A percentile compares a stretch with the other conserved stretches of the same genome.
These are phyloP conservation scores for Aegotheles bennettii DNA, from an alignment of 2,113 vertebrate species.

Conservation along the genomic window DNA sequence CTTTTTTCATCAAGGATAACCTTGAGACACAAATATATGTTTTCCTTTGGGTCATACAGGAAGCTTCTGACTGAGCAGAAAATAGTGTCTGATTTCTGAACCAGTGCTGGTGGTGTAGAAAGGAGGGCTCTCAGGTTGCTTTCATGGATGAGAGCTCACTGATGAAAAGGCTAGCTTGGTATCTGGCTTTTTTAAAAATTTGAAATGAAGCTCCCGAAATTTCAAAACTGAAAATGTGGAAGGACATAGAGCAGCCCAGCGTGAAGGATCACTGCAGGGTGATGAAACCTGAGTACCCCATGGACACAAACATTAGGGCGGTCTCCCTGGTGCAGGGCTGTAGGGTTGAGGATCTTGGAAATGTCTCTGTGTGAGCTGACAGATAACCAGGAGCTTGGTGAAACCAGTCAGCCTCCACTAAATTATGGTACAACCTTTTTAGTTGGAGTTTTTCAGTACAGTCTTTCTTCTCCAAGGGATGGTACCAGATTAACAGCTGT, in stretches of 20 bases:
- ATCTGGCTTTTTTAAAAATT: background rate
- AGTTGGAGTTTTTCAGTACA: background rate
- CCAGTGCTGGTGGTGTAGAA: background rate
- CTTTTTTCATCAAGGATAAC: background rate
- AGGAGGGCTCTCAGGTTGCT: background rate
- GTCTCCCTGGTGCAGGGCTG: background rate
- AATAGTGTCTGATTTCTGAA: background rate
- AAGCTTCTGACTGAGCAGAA: background rate
- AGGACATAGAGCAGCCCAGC: background rate
- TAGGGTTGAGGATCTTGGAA: background rate
- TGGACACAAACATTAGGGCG: too few relatives aligned
- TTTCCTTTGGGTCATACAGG: background rate
- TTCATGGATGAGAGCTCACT: background rate
- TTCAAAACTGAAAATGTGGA: background rate
- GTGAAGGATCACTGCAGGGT: background rate
- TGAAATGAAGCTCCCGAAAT: background rate
- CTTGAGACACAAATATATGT: rapidly evolving
- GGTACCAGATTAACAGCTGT: background rate
- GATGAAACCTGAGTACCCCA: too few relatives aligned
- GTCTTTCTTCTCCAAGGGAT: background rate
- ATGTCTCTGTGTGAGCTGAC: background rate
- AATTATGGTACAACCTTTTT: background rate
- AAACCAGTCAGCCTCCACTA: background rate
- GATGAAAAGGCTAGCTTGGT: background rate
- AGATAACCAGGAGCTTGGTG: background rate